Conservation (phyloP, 2,888 invertebrate species). For the Campoletis raptor region DNA sequence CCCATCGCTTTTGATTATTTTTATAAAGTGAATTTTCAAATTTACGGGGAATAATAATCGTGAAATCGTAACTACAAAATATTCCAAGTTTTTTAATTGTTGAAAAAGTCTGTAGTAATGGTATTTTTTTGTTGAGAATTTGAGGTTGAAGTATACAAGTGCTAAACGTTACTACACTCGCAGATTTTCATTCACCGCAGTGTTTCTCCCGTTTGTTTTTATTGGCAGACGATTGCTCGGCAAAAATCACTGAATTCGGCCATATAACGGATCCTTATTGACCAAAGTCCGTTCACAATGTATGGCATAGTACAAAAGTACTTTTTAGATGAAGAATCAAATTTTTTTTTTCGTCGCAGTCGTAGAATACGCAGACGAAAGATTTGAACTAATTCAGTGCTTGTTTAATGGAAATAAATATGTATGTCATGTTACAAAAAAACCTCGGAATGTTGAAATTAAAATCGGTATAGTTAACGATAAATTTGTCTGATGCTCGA, state of each 20-base stretch:
- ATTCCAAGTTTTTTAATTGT: neutral
- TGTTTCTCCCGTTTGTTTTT: slow-evolving; percentile 32
- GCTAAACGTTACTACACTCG: neutral
- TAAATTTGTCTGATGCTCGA: neutral
- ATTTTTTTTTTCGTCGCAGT: neutral
- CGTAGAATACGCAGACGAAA: neutral
- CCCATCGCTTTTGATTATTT: too few species aligned
- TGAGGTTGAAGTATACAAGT: neutral
- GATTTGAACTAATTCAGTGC: neutral
- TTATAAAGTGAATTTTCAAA: neutral
- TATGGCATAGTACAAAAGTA: slow-evolving; percentile 2
- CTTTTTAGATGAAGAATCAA: neutral
- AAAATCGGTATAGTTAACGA: neutral
- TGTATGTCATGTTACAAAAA: neutral
- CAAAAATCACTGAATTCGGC: slow-evolving; percentile 57
- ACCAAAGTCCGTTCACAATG: slow-evolving; percentile 28
- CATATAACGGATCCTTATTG: slow-evolving; percentile 67
- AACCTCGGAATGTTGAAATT: neutral
- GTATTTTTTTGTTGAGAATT: neutral
- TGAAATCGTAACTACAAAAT: neutral
- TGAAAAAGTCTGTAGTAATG: neutral
- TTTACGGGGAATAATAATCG: neutral
- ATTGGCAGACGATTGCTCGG: slow-evolving; percentile 18
- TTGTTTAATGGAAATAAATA: neutral
- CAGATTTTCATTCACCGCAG: slow-evolving; percentile 40